A percentile compares a stretch with the other conserved stretches of the same genome.
These are phyloP conservation scores for Capreolus pygargus DNA, from an alignment of 2,113 vertebrate genomes.

Conservation along the genomic window DNA sequence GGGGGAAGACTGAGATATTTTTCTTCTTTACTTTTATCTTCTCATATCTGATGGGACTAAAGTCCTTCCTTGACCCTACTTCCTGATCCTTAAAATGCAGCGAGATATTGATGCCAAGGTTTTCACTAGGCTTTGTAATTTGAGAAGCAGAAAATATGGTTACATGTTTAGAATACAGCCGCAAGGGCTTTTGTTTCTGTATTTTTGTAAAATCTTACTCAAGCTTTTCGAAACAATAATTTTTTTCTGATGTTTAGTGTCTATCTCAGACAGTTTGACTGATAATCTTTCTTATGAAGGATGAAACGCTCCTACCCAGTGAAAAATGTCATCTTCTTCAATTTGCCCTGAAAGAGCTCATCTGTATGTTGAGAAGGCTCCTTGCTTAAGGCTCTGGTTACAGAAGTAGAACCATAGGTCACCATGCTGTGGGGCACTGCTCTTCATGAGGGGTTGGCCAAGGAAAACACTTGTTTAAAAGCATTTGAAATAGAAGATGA, in stretches of 20 bases:
- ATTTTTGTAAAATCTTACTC: not conserved
- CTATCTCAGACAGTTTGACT: not conserved
- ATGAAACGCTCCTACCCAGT: not conserved
- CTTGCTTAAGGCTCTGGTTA: not conserved
- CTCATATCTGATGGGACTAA: not conserved
- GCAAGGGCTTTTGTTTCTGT: not conserved
- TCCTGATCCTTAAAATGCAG: conserved; percentile 27
- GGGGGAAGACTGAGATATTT: not conserved
- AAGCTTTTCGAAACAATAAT: not conserved
- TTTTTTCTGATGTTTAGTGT: not conserved
- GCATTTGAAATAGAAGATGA: conserved; percentile 27
- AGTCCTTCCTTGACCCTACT: not conserved
- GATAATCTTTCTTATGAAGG: not conserved
- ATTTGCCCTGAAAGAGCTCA: not conserved
- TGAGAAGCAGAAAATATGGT: conserved; percentile 42
- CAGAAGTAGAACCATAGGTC: not conserved
- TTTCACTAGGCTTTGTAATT: conserved; percentile 22
- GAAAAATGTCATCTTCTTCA: not conserved
- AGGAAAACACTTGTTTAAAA: conserved; percentile 13
- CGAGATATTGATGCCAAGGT: not conserved
- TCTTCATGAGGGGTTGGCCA: not conserved
- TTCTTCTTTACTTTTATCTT: not conserved
- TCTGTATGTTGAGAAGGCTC: not conserved
- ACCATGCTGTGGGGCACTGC: not conserved
- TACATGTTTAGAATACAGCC: conserved; percentile 4